Evolutionary conservation across 2,888 invertebrate genomes (phyloP).

Genomic region (Scaptomyza reducta): DNA sequence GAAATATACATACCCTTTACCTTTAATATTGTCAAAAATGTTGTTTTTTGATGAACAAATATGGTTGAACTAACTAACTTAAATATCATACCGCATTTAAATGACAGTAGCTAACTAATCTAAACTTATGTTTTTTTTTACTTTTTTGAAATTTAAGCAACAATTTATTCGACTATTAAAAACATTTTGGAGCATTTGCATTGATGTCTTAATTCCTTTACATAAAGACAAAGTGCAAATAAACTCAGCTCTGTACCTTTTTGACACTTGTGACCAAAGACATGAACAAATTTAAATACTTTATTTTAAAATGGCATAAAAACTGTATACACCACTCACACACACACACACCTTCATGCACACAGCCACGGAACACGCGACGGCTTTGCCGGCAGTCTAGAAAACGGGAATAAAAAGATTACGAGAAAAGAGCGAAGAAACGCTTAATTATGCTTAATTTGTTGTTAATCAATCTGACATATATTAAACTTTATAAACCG

Average conservation of each 20-base stretch:
- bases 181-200: not conserved
- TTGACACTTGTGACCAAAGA: conserved; percentile 18
- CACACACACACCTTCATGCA: conserved; percentile 22
- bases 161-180: too few relatives aligned
- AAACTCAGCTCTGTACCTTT: not conserved
- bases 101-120: too few relatives aligned
- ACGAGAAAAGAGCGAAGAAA: conserved; percentile 32
- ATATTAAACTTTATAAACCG: conserved; percentile 58
- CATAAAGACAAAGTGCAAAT: not conserved
- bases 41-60: not conserved
- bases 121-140: too few relatives aligned
- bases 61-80: too few relatives aligned
- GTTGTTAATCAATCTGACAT: conserved; percentile 70
- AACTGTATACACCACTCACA: conserved; percentile 64
- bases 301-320: conserved; percentile 51
- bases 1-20: conserved; percentile 26
- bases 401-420: conserved; percentile 28
- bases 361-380: conserved; percentile 63
- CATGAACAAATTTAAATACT: conserved; percentile 6
- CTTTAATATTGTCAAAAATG: not conserved
- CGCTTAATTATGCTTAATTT: conserved; percentile 73
- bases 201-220: not conserved
- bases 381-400: conserved; percentile 66
- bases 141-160: too few relatives aligned
- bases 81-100: too few relatives aligned